Conservation (phyloP, 53 echinoderm and acorn worm species). For the Glandiceps talaboti region DNA sequence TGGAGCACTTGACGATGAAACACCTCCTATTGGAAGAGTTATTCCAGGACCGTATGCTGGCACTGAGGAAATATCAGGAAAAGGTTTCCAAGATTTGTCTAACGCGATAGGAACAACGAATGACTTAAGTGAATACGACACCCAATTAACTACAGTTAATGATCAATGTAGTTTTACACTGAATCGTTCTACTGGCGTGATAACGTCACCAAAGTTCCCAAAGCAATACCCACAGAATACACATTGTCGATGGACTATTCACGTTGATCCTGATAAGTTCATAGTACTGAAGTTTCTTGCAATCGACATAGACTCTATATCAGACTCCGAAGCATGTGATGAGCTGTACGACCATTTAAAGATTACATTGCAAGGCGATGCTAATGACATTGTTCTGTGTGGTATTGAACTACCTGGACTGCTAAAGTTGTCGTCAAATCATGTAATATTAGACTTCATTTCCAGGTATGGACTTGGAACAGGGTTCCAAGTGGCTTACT, state of each 20-base stretch:
- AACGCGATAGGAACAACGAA: not conserved
- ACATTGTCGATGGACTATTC: constrained; percentile 8
- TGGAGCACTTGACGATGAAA: not conserved
- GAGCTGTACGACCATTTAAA: constrained; percentile 15
- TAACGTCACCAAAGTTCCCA: constrained; percentile 19
- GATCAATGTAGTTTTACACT: not conserved
- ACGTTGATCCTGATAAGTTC: not conserved
- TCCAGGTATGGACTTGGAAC: not conserved
- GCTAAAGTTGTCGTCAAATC: not conserved
- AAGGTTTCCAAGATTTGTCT: constrained; percentile 8
- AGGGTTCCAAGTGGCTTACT: not conserved
- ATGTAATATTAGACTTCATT: not conserved
- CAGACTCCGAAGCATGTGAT: constrained; percentile 4
- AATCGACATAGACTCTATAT: constrained; percentile 19
- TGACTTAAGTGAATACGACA: not conserved
- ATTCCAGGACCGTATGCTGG: not conserved
- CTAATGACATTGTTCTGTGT: not conserved
- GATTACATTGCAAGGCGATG: constrained; percentile 1
- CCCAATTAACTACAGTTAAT: not conserved
- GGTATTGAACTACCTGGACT: not conserved
- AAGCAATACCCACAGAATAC: constrained; percentile 2
- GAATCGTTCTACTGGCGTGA: constrained; percentile 4
- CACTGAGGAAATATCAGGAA: not conserved
- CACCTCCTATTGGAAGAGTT: not conserved
- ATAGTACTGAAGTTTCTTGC: constrained; percentile 15